Conservation (phyloP, 2,113 vertebrate genomes). For the Asarcornis scutulata region DNA sequence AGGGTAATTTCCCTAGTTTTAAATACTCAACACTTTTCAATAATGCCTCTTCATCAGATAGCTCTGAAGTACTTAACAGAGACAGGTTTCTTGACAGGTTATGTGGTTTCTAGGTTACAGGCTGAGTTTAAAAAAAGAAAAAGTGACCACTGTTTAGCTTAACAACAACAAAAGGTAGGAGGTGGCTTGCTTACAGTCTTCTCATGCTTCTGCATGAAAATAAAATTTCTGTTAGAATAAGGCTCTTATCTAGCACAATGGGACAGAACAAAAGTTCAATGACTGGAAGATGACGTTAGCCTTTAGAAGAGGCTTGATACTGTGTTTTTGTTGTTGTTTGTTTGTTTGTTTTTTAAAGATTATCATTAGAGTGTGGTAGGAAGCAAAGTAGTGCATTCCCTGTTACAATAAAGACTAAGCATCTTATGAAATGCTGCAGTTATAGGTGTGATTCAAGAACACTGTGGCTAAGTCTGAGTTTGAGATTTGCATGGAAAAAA, state of each 20-base stretch:
- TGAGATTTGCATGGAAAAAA: neutral
- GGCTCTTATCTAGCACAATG: neutral
- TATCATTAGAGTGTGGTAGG: neutral
- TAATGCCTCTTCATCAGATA: slow-evolving; percentile 59
- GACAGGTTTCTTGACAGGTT: slow-evolving; percentile 56
- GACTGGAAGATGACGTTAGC: neutral
- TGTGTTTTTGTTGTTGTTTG: no score
- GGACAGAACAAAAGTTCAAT: neutral
- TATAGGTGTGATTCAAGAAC: neutral
- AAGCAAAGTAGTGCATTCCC: neutral
- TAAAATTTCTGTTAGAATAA: neutral
- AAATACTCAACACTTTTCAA: slow-evolving; percentile 55
- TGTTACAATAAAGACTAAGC: neutral
- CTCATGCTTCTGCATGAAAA: neutral
- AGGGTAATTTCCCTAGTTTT: slow-evolving; percentile 68
- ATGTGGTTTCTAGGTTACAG: slow-evolving; percentile 71
- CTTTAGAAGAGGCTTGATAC: neutral
- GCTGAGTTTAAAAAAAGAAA: slow-evolving; percentile 14
- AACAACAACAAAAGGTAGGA: neutral
- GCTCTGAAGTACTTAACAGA: slow-evolving; percentile 59
- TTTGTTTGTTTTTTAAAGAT: neutral
- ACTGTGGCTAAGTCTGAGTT: neutral
- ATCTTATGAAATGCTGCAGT: neutral
- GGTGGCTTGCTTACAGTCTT: slow-evolving; percentile 31
- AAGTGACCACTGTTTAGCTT: slow-evolving; percentile 62